Percentiles rank a stretch among this genome's conserved stretches.
Conservation (phyloP, 1,140 invertebrate genomes). For the Trichonephila clavipes region DNA sequence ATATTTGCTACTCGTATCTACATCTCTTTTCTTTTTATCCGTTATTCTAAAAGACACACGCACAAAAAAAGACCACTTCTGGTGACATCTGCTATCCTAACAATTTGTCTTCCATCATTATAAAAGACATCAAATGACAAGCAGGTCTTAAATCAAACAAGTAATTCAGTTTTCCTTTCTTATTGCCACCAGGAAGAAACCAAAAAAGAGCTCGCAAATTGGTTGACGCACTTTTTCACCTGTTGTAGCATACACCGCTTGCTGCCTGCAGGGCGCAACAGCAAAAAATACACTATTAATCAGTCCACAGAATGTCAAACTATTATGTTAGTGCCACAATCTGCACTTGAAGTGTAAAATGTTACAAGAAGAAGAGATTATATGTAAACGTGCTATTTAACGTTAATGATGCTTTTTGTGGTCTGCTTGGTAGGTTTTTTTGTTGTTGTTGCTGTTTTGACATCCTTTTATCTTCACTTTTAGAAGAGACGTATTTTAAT, state of each 20-base stretch:
- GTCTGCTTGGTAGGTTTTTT: too few relatives aligned
- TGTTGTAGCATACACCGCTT: neutral
- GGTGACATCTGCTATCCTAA: neutral
- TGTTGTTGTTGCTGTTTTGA: too few relatives aligned
- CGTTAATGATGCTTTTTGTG: neutral
- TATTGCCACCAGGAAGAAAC: neutral
- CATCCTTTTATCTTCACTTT: too few relatives aligned
- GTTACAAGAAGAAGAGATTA: neutral
- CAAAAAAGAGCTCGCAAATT: neutral
- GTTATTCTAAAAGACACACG: neutral
- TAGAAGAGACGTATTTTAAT: too few relatives aligned
- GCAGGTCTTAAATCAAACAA: neutral
- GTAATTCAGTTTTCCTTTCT: neutral
- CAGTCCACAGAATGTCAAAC: neutral
- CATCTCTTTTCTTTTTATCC: neutral
- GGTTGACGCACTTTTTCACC: neutral
- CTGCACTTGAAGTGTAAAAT: neutral
- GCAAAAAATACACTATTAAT: neutral
- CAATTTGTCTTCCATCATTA: neutral
- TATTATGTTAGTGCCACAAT: neutral
- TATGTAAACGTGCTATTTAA: neutral
- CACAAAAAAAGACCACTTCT: neutral
- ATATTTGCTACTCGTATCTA: neutral
- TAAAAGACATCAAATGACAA: neutral
- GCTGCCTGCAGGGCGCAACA: neutral